phyloP scores from a whole-genome alignment of 1,140 invertebrate genomes.

The Mercenaria mercenaria region DNA sequence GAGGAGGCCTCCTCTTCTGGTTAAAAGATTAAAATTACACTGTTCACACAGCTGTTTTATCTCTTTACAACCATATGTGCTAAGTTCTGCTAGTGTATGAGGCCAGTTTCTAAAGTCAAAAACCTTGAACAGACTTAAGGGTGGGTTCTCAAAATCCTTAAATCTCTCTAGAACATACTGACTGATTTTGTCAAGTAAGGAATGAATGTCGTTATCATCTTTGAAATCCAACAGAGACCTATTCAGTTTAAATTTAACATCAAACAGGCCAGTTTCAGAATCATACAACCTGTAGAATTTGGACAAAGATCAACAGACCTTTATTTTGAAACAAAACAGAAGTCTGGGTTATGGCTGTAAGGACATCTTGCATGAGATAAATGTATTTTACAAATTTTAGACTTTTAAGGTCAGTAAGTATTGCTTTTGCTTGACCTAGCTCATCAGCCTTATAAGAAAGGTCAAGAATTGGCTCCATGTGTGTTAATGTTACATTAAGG shows the following conservation, averaged over 20 bases:
- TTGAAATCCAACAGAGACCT: not conserved
- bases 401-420: constrained; percentile 16
- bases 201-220: constrained; percentile 44
- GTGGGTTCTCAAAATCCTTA: not conserved
- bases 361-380: constrained; percentile 46
- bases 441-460: constrained; percentile 5
- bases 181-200: constrained; percentile 1
- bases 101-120: constrained; percentile 54
- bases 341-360: constrained; percentile 21
- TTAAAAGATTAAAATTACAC: not conserved
- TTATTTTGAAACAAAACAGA: constrained; percentile 62
- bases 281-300: constrained; percentile 37
- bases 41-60: not conserved
- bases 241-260: not conserved
- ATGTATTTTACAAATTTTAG: constrained; percentile 63
- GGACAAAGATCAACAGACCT: constrained; percentile 55
- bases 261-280: not conserved
- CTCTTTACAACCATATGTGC: constrained; percentile 2
- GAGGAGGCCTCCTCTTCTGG: not conserved
- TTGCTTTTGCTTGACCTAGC: constrained; percentile 1
- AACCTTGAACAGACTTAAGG: not conserved
- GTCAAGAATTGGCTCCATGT: not conserved
- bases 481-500: constrained; percentile 35
- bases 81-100: not conserved
- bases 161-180: constrained; percentile 25